phyloP scores from a whole-genome alignment of 30 jellyfish, hydroid and myxozoan species.

The Mastigias papua region DNA sequence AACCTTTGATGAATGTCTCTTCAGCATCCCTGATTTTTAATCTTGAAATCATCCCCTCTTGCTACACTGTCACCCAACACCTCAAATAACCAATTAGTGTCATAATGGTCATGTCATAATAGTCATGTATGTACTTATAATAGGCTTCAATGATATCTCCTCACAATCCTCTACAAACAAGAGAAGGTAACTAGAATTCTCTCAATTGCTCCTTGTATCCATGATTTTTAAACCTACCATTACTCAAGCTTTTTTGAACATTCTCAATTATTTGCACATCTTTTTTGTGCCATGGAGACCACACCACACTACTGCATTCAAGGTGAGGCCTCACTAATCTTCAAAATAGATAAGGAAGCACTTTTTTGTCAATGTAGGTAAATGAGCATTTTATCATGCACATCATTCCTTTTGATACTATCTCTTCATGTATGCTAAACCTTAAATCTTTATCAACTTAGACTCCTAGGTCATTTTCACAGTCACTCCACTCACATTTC shows the following conservation, averaged over 20 bases:
- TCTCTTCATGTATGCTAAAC: conserved; percentile 39
- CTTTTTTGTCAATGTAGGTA: conserved; percentile 21
- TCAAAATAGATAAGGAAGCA: conserved; percentile 1
- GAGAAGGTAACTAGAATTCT: conserved; percentile 26
- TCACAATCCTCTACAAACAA: conserved; percentile 50
- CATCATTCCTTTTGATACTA: conserved; percentile 34
- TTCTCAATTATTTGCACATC: conserved; percentile 15
- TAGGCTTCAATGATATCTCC: conserved; percentile 52
- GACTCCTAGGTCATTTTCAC: conserved; percentile 62
- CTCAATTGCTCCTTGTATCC: conserved; percentile 6
- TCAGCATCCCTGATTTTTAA: conserved; percentile 52
- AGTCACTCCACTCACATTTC: conserved; percentile 52
- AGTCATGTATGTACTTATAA: conserved; percentile 49
- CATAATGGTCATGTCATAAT: too few species aligned
- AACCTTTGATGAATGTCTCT: conserved; percentile 13
- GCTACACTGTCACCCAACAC: conserved; percentile 30
- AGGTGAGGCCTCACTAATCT: conserved; percentile 25
- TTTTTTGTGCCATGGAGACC: conserved; percentile 36
- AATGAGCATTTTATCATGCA: conserved; percentile 45
- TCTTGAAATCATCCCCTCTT: conserved; percentile 64
- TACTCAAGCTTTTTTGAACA: conserved; percentile 17
- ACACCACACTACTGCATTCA: conserved; percentile 14
- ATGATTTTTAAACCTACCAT: conserved; percentile 22
- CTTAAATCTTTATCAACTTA: conserved; percentile 43
- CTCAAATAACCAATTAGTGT: conserved; percentile 59